Evolutionary conservation across 1,140 invertebrate species (phyloP).

Genomic region (Meteorus sp.): DNA sequence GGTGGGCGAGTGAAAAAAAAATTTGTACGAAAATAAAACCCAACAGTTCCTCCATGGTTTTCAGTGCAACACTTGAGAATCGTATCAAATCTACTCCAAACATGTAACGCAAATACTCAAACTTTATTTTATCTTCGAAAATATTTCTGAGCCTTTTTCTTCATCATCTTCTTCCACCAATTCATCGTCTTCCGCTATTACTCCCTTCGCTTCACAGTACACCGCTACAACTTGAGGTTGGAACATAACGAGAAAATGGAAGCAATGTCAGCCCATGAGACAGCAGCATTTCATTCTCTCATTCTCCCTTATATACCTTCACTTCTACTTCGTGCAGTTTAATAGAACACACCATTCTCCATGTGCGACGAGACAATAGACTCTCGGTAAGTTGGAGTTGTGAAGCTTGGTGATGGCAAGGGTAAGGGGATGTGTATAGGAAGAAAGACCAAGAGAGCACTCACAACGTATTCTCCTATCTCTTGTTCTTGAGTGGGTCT

Average conservation of each 20-base stretch:
- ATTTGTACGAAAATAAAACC: too few relatives aligned
- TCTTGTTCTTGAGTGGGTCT: slow-evolving; percentile 9
- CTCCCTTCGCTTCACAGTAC: too few relatives aligned
- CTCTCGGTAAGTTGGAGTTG: not conserved
- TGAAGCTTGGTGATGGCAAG: not conserved
- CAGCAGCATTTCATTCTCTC: slow-evolving; percentile 9
- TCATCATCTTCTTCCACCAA: too few relatives aligned
- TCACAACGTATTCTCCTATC: slow-evolving; percentile 5
- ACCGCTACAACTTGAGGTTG: too few relatives aligned
- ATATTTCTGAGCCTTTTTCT: too few relatives aligned
- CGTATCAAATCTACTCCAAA: too few relatives aligned
- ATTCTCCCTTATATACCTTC: too few relatives aligned
- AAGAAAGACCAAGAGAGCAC: slow-evolving; percentile 17
- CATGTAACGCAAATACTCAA: too few relatives aligned
- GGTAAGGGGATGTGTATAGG: not conserved
- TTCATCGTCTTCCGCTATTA: too few relatives aligned
- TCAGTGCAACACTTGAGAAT: too few relatives aligned
- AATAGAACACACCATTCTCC: slow-evolving; percentile 18
- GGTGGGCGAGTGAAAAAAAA: not conserved
- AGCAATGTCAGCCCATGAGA: not conserved
- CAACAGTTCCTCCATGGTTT: too few relatives aligned
- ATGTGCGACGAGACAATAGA: slow-evolving; percentile 5
- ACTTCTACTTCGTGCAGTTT: slow-evolving; percentile 19
- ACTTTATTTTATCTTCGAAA: too few relatives aligned
- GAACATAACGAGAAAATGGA: not conserved